Conservation (phyloP, 2,797 vertebrate species). For the Falco cherrug region DNA sequence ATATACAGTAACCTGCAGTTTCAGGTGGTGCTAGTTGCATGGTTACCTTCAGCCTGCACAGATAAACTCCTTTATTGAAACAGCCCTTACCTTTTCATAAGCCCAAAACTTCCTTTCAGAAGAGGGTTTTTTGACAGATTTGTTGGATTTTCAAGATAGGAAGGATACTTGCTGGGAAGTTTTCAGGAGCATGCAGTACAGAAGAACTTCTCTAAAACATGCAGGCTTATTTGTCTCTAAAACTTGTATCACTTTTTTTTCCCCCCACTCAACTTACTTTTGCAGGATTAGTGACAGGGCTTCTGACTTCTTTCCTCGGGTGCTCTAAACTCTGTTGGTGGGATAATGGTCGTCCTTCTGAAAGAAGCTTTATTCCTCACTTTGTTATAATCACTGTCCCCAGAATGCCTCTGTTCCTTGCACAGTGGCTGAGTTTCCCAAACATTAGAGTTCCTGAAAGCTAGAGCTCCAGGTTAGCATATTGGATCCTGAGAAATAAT, state of each 20-base stretch:
- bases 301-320: background rate
- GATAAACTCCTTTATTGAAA: background rate
- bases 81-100: background rate
- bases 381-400: background rate
- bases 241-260: background rate
- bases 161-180: background rate
- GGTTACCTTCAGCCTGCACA: background rate
- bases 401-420: background rate
- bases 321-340: background rate
- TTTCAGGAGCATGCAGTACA: background rate
- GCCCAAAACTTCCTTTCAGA: background rate
- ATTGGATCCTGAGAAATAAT: background rate
- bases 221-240: background rate
- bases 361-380: background rate
- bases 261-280: background rate
- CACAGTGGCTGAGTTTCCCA: background rate
- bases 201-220: background rate
- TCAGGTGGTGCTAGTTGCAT: background rate
- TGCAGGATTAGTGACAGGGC: background rate
- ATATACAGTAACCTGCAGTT: background rate
- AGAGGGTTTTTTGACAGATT: background rate
- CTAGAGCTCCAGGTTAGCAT: background rate
- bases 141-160: background rate
- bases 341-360: background rate
- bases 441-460: background rate